A percentile compares a stretch with the other conserved stretches of the same genome.
These are phyloP conservation scores for Cyclophora albipunctata DNA, from an alignment of 2,888 invertebrate genomes.

Conservation along the genomic window DNA sequence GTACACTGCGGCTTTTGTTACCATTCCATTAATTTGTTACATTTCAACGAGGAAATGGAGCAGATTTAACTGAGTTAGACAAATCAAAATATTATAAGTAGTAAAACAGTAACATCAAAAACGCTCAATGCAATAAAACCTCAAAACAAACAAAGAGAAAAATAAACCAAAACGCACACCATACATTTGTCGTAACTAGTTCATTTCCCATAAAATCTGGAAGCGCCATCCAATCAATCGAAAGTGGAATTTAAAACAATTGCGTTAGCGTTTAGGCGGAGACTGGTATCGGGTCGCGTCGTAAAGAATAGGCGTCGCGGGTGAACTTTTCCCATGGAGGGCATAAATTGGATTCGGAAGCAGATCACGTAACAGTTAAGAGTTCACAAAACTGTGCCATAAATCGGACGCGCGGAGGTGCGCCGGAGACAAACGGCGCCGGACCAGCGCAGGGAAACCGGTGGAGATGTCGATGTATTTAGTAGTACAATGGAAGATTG, in stretches of 20 bases:
- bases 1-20: conserved; percentile 7
- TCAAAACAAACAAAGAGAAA: too few relatives aligned
- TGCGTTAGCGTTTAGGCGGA: conserved; percentile 29
- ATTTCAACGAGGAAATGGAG: not conserved
- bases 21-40: conserved; percentile 12
- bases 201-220: too few relatives aligned
- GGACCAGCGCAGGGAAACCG: conserved; percentile 31
- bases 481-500: not conserved
- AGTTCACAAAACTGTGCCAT: conserved; percentile 75
- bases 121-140: too few relatives aligned
- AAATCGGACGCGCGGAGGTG: conserved; percentile 74
- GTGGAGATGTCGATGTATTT: conserved; percentile 18
- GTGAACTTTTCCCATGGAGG: conserved; percentile 68
- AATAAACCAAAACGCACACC: too few relatives aligned
- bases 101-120: too few relatives aligned
- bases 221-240: conserved; percentile 16
- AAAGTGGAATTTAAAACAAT: conserved; percentile 30
- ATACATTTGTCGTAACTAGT: too few relatives aligned
- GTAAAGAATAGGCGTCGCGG: conserved; percentile 66
- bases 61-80: not conserved
- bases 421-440: conserved; percentile 72
- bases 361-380: conserved; percentile 75
- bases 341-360: conserved; percentile 74
- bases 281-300: conserved; percentile 28
- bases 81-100: not conserved